Evolutionary conservation across 1,140 invertebrate genomes (phyloP).

Genomic region (Aphaenogaster floridana): DNA sequence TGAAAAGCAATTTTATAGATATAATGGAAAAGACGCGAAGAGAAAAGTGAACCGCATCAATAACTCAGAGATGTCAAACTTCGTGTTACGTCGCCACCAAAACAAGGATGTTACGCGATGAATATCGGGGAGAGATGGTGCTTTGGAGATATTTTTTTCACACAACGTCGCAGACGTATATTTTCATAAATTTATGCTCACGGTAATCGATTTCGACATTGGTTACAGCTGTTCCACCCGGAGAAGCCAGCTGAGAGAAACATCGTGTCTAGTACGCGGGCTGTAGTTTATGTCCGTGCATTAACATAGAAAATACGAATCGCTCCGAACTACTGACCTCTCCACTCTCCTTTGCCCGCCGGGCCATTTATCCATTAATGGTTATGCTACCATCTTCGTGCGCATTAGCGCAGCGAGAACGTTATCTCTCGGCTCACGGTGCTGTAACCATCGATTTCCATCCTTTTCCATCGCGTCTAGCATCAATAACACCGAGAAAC

Average conservation of each 20-base stretch:
- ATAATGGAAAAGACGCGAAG: neutral
- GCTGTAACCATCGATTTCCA: constrained; percentile 40
- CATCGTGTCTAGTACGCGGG: constrained; percentile 67
- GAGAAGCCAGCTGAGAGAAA: constrained; percentile 67
- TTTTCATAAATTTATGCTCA: constrained; percentile 51
- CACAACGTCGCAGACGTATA: constrained; percentile 12
- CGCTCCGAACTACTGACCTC: constrained; percentile 40
- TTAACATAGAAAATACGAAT: constrained; percentile 83
- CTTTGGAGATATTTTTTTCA: constrained; percentile 27
- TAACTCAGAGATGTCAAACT: constrained; percentile 34
- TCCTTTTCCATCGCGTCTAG: constrained; percentile 17
- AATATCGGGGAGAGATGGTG: constrained; percentile 11
- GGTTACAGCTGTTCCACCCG: constrained; percentile 79
- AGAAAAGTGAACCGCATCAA: constrained; percentile 14
- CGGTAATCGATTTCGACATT: constrained; percentile 73
- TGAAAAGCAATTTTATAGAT: neutral
- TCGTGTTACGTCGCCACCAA: neutral
- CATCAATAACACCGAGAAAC: constrained; percentile 19
- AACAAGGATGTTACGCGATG: constrained; percentile 14
- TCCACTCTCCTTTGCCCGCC: constrained; percentile 13
- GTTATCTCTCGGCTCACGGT: constrained; percentile 64
- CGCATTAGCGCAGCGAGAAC: constrained; percentile 70
- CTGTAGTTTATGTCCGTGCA: constrained; percentile 80
- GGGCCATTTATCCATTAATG: constrained; percentile 50
- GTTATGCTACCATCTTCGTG: constrained; percentile 67